Conservation (phyloP, 2,113 vertebrate species). For the Brachirus orientalis region DNA sequence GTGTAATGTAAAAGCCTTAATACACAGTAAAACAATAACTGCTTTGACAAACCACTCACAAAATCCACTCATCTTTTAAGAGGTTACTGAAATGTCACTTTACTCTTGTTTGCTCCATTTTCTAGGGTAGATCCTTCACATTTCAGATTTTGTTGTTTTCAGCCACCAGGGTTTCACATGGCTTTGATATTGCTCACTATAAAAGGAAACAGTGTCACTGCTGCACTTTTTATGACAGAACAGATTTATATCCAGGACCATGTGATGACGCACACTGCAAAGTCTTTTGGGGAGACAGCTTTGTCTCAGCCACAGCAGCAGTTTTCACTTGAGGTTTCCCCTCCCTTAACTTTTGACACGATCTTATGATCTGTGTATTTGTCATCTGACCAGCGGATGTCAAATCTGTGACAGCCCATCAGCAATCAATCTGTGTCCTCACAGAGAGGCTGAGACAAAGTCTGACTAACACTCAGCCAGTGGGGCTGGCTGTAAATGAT, state of each 20-base stretch:
- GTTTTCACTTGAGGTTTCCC: constrained; percentile 1
- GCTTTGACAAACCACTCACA: too few species aligned
- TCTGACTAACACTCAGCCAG: constrained; percentile 11
- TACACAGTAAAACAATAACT: too few species aligned
- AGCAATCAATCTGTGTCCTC: constrained; percentile 7
- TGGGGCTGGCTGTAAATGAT: constrained; percentile 17
- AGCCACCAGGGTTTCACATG: constrained; percentile 6
- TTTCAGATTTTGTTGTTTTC: constrained; percentile 18
- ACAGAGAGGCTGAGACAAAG: neutral
- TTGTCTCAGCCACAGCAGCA: neutral
- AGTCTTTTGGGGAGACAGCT: neutral
- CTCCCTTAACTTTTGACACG: neutral
- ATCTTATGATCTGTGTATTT: constrained; percentile 7
- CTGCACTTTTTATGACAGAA: neutral
- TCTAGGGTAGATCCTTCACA: neutral
- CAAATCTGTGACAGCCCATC: neutral
- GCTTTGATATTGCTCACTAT: neutral
- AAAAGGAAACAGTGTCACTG: constrained; percentile 7
- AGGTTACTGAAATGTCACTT: neutral
- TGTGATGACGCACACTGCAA: neutral
- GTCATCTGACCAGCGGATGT: constrained; percentile 13
- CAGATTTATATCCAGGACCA: constrained; percentile 3
- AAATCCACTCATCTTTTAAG: neutral
- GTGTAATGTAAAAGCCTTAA: too few species aligned
- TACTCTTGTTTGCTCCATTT: neutral